Base-by-base conservation (phyloP, 2,888 invertebrate genomes). In the Autographa gamma region DNA sequence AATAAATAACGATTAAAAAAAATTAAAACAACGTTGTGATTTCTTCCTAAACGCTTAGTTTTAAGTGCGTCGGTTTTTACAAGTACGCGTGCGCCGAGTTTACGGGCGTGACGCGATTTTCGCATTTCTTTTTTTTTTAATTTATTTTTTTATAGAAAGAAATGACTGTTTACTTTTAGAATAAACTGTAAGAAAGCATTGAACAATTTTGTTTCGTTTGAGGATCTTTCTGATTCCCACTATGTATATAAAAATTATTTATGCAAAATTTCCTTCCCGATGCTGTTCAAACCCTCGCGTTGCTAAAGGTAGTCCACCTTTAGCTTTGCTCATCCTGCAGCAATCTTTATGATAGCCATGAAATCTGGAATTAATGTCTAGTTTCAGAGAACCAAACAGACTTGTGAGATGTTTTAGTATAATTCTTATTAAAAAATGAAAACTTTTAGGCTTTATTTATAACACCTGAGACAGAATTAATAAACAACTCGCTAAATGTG, bases 1-100 rank as follows among this genome's bases (percentile, higher is more conserved):
- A 96, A 96, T 95, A 93, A 96, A 96, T 95, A 95, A 96, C 90
- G 93, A 96, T 95, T 95, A 90, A 94, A 96, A 93, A 94, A 93
- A 91, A 90, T 92, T 89, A 90, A 94, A 93, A 93, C 88, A 89
- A 93, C 91, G 93, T 95, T 95, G 94, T 95, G 95, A 95, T 95
- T 95, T 95, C 92, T 91, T 94, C 91, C 92, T 90, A 81, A 85
- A 83, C 83, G 92, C 86, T 91, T 92, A 92, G 92, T 82, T 89
- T 82, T 92, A 91, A 91, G 92, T 89, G 88, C 85, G 89, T 85
- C 87, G 86, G 83, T 88, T 81, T 84, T 76, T 80, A 84, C 81
- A 78, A 73, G 32, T 69, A 76, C 80, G 89, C 83, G 83, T 77
- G 85, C 86, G 86, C 85, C 86, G 83, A 76, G 76, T 86, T 80